Conservation (phyloP, 1,140 invertebrate genomes). For the Araneus ventricosus region DNA sequence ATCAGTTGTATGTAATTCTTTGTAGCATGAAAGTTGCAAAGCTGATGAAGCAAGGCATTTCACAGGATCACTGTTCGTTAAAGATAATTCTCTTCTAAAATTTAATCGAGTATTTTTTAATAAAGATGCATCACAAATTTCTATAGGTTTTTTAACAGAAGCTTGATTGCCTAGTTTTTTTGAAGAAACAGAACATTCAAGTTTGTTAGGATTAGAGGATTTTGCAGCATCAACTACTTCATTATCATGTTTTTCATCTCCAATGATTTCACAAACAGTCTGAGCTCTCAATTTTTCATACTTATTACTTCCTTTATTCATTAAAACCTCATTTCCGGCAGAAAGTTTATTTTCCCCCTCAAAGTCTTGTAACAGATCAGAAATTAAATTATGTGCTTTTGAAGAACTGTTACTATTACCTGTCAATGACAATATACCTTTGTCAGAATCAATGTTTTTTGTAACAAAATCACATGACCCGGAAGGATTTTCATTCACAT, state of each 20-base stretch:
- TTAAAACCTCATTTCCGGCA: not conserved
- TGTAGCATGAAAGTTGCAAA: too few species aligned
- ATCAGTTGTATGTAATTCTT: too few species aligned
- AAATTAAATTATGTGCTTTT: not conserved
- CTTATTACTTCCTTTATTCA: not conserved
- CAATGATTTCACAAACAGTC: not conserved
- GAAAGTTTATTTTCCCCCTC: not conserved
- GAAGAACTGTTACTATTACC: not conserved
- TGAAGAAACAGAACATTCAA: not conserved
- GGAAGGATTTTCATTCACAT: not conserved
- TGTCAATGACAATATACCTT: not conserved
- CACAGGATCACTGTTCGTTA: too few species aligned
- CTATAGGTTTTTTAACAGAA: not conserved
- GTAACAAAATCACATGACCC: too few species aligned
- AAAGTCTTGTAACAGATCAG: slow-evolving; percentile 6
- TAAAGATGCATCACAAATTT: not conserved
- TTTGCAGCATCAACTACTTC: not conserved
- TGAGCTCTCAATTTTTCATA: not conserved
- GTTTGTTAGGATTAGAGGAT: not conserved
- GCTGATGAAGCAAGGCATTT: too few species aligned
- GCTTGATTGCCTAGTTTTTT: not conserved
- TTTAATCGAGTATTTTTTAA: not conserved
- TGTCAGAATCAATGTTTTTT: too few species aligned
- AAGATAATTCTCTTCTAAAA: too few species aligned
- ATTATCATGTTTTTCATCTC: not conserved